Evolutionary conservation across 2,113 vertebrate species (phyloP).

Genomic region (Delphinapterus leucas): DNA sequence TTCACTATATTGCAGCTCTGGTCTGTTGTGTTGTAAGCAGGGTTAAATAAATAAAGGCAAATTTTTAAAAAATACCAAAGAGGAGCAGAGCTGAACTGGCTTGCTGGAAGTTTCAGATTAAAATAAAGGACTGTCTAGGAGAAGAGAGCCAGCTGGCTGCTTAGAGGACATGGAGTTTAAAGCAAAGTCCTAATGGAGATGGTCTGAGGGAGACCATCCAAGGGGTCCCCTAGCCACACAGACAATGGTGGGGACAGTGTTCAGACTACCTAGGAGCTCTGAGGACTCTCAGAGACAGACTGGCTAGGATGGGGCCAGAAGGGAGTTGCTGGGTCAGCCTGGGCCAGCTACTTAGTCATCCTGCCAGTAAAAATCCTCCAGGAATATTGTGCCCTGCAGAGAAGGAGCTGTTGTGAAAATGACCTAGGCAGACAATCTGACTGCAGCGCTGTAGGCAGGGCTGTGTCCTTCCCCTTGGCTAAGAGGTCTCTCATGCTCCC

Average conservation of each 20-base stretch:
- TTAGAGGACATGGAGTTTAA: not conserved
- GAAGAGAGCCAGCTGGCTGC: not conserved
- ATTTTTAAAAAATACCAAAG: not conserved
- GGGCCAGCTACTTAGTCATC: not conserved
- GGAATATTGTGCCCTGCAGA: not conserved
- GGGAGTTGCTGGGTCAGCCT: not conserved
- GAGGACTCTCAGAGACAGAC: not conserved
- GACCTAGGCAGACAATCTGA: not conserved
- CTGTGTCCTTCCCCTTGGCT: not conserved
- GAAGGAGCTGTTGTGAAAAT: not conserved
- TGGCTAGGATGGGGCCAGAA: not conserved
- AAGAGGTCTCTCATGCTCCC: not conserved
- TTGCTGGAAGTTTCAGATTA: not conserved
- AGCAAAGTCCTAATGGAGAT: constrained; percentile 7
- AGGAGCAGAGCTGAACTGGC: not conserved
- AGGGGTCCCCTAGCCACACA: not conserved
- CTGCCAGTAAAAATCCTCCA: not conserved
- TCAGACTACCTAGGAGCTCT: not conserved
- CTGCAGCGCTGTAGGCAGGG: not conserved
- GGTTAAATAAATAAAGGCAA: constrained; percentile 21
- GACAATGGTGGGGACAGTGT: not conserved
- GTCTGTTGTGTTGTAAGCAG: not conserved
- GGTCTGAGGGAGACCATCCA: not conserved
- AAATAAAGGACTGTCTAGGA: not conserved
- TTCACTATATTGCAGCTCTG: not conserved